Percentiles rank a stretch among this genome's conserved stretches.
phyloP scores from a whole-genome alignment of 2,797 vertebrate genomes.

The Stomatorhinus walkeri region DNA sequence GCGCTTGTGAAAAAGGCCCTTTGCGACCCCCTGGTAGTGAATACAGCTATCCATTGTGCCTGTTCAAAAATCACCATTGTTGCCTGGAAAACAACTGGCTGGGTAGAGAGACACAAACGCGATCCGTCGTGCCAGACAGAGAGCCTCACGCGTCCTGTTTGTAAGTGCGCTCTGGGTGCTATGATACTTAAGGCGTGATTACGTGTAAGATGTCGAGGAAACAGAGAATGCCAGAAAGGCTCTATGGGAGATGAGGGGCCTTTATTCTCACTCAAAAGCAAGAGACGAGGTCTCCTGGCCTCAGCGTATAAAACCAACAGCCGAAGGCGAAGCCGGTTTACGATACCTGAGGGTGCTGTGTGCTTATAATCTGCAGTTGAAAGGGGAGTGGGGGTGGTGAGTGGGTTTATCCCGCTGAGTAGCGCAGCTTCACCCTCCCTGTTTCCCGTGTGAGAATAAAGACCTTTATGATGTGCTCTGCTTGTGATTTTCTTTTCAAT shows the following conservation, averaged over 20 bases:
- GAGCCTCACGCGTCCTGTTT: neutral
- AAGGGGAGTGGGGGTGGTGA: neutral
- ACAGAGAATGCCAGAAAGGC: neutral
- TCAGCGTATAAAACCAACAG: conserved; percentile 5
- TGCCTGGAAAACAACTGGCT: too few species aligned
- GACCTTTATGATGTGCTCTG: neutral
- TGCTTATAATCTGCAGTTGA: neutral
- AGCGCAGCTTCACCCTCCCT: neutral
- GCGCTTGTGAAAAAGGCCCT: neutral
- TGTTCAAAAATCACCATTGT: neutral
- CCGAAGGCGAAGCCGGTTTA: neutral
- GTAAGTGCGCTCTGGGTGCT: neutral
- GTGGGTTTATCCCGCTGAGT: neutral
- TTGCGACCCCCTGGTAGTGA: neutral
- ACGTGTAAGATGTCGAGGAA: neutral
- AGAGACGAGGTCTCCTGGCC: neutral
- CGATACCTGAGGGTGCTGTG: neutral
- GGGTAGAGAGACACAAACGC: neutral
- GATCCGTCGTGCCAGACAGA: neutral
- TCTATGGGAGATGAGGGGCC: neutral
- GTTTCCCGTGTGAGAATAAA: neutral
- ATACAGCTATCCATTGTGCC: neutral
- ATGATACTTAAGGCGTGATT: neutral
- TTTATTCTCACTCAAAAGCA: conserved; percentile 12
- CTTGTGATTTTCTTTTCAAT: neutral